Conservation (phyloP, 1,140 invertebrate species). For the Heterodera schachtii region DNA sequence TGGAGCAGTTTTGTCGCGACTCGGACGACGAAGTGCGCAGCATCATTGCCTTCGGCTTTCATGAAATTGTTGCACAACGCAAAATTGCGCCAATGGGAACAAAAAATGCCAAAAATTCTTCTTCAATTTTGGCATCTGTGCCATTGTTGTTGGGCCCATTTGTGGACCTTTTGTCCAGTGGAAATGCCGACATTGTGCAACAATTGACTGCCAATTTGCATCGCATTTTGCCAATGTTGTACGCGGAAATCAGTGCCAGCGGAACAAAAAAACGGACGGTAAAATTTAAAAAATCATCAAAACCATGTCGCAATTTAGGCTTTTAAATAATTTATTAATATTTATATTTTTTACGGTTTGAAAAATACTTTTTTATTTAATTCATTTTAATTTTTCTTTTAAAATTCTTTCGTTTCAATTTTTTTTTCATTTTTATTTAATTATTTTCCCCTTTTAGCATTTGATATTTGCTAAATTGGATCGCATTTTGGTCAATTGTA, state of each 20-base stretch:
- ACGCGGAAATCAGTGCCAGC: constrained; percentile 33
- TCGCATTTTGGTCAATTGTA: constrained; percentile 60
- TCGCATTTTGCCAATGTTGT: constrained; percentile 50
- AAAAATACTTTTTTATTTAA: too few species aligned
- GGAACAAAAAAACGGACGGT: constrained; percentile 7
- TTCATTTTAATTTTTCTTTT: too few species aligned
- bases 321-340: too few species aligned
- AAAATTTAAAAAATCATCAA: not conserved
- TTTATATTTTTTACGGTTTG: too few species aligned
- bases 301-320: too few species aligned
- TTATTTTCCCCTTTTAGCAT: not conserved
- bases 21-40: constrained; percentile 45
- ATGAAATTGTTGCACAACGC: constrained; percentile 50
- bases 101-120: not conserved
- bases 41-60: constrained; percentile 62
- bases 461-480: constrained; percentile 48
- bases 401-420: too few species aligned
- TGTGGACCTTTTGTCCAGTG: constrained; percentile 59
- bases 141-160: constrained; percentile 54
- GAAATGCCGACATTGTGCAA: constrained; percentile 58
- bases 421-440: too few species aligned
- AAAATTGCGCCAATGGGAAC: not conserved
- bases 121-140: constrained; percentile 29
- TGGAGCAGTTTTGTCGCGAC: constrained; percentile 50
- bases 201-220: constrained; percentile 55